Percentiles rank a stretch among this genome's conserved stretches.
Conservation (phyloP, 2,797 vertebrate species). For the Perodicticus potto region DNA sequence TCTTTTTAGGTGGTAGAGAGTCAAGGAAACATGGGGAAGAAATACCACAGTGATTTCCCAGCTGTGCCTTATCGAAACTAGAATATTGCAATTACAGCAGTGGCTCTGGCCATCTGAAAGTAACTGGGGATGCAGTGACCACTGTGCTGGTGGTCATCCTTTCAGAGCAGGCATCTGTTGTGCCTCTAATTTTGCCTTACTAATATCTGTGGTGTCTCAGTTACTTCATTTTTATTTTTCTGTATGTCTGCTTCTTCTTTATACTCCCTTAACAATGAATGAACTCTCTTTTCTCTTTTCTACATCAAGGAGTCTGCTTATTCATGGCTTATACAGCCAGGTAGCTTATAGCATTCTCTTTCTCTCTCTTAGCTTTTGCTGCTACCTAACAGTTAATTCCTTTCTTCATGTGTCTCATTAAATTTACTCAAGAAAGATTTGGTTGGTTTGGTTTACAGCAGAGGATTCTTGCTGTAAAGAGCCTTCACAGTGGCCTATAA, state of each 20-base stretch:
- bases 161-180: background rate
- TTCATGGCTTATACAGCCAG: background rate
- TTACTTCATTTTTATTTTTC: conserved; percentile 28
- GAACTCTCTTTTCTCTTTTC: background rate
- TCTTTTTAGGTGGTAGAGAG: background rate
- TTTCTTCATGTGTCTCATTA: conserved; percentile 45
- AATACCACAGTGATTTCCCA: background rate
- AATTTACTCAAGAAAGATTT: background rate
- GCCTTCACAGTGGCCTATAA: background rate
- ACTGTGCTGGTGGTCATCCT: background rate
- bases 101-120: background rate
- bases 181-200: conserved; percentile 1
- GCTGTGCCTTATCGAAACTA: background rate
- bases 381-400: background rate
- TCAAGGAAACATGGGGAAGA: conserved; percentile 36
- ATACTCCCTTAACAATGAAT: background rate
- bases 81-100: background rate
- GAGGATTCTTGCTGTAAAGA: background rate
- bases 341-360: conserved; percentile 13
- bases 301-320: conserved; percentile 25
- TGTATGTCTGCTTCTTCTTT: conserved; percentile 19
- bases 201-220: background rate
- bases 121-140: background rate
- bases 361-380: conserved; percentile 28
- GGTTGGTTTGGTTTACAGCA: conserved; percentile 33